A percentile compares a stretch with the other conserved stretches of the same genome.
These are phyloP conservation scores for Tinea pellionella DNA, from an alignment of 2,888 invertebrate genomes.

Conservation along the genomic window DNA sequence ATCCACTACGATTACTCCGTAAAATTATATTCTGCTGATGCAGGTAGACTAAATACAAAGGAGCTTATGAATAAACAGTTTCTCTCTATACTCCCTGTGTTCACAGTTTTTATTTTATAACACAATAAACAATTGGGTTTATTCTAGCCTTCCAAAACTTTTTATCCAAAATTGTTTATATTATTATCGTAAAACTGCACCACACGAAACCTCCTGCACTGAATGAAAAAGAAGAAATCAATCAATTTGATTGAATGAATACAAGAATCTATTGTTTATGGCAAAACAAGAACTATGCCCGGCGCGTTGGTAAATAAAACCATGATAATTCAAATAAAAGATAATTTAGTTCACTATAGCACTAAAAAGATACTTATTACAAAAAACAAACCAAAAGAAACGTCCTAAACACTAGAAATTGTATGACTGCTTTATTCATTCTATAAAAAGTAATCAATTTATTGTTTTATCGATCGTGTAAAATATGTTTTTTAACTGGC, in stretches of 20 bases:
- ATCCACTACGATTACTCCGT: neutral
- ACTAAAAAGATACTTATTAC: neutral
- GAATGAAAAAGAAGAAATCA: slow-evolving; percentile 30
- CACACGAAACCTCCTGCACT: slow-evolving; percentile 54
- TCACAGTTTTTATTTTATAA: neutral
- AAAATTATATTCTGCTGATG: neutral
- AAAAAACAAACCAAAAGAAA: slow-evolving; percentile 15
- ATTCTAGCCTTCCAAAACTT: neutral
- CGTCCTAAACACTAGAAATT: slow-evolving; percentile 12
- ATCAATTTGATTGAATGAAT: slow-evolving; percentile 25
- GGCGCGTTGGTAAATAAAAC: neutral
- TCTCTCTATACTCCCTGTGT: neutral
- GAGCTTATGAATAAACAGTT: neutral
- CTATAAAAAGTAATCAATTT: slow-evolving; percentile 2
- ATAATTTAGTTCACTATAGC: neutral
- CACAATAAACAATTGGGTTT: neutral
- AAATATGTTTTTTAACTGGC: neutral
- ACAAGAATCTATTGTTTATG: slow-evolving; percentile 33
- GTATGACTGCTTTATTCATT: neutral
- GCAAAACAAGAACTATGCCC: slow-evolving; percentile 29
- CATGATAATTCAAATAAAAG: neutral
- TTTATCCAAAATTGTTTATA: slow-evolving; percentile 37
- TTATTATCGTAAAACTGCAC: slow-evolving; percentile 58
- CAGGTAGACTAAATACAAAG: slow-evolving; percentile 9
- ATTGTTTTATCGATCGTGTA: neutral